A percentile compares a stretch with the other conserved stretches of the same genome.
Evolutionary conservation across 2,113 vertebrate species (phyloP).

Genomic region (Psilopsiagon aymara): DNA sequence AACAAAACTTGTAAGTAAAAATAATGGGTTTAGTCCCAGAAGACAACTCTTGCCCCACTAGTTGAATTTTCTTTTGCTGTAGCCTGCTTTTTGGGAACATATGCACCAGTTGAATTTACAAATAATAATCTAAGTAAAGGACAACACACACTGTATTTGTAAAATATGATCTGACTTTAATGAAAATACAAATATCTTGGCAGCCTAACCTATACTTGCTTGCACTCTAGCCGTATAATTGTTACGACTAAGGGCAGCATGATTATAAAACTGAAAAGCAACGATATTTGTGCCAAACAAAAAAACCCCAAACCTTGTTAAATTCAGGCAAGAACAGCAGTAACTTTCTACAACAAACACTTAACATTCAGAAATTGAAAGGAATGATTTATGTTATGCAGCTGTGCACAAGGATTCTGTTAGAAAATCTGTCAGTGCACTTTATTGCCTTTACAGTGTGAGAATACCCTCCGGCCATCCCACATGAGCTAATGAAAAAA

Average conservation of each 20-base stretch:
- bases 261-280: constrained; percentile 28
- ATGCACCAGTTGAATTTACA: neutral
- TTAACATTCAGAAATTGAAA: constrained; percentile 48
- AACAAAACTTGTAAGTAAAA: neutral
- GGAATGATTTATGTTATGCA: constrained; percentile 65
- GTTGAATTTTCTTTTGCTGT: neutral
- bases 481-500: constrained; percentile 24
- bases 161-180: constrained; percentile 32
- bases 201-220: neutral
- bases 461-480: constrained; percentile 20
- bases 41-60: neutral
- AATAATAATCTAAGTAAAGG: constrained; percentile 33
- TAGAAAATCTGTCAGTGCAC: constrained; percentile 26
- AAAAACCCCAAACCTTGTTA: constrained; percentile 49
- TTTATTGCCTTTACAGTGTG: constrained; percentile 57
- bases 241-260: neutral
- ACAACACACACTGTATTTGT: neutral
- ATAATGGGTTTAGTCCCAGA: neutral
- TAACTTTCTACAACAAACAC: constrained; percentile 61
- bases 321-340: constrained; percentile 42
- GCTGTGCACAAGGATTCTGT: constrained; percentile 66
- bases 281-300: constrained; percentile 35
- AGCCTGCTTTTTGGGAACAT: neutral
- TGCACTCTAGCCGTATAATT: neutral
- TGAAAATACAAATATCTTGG: constrained; percentile 17